Evolutionary conservation across 1,140 invertebrate genomes (phyloP).

Genomic region (Drosophila mayri): DNA sequence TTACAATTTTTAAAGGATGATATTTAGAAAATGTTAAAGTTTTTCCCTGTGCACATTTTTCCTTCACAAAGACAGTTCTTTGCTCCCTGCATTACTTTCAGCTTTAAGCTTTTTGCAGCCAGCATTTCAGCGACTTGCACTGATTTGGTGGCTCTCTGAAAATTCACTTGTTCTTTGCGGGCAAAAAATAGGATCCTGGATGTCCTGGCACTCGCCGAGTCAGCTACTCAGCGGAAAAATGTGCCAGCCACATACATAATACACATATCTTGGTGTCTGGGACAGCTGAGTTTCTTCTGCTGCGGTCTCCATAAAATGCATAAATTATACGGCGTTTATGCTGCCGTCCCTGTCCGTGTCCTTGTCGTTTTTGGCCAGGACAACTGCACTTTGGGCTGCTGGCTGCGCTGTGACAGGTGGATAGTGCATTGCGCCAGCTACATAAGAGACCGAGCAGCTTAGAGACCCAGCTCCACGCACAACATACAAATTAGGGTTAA

Average conservation of each 20-base stretch:
- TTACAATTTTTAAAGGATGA: too few species aligned
- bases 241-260: slow-evolving; percentile 68
- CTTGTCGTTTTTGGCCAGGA: slow-evolving; percentile 21
- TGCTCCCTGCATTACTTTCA: slow-evolving; percentile 21
- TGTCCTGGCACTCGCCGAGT: slow-evolving; percentile 45
- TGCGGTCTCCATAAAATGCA: slow-evolving; percentile 79
- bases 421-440: slow-evolving; percentile 49
- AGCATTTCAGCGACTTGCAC: slow-evolving; percentile 50
- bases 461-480: slow-evolving; percentile 27
- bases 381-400: slow-evolving; percentile 15
- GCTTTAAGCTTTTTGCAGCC: slow-evolving; percentile 57
- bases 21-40: background rate
- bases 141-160: slow-evolving; percentile 40
- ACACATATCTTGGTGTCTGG: slow-evolving; percentile 77
- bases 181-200: background rate
- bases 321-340: slow-evolving; percentile 80
- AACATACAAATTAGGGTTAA: slow-evolving; percentile 75
- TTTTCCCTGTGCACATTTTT: slow-evolving; percentile 1
- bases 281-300: slow-evolving; percentile 69
- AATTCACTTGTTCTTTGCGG: slow-evolving; percentile 17
- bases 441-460: slow-evolving; percentile 25
- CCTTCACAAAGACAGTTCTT: background rate
- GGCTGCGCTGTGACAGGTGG: slow-evolving; percentile 59
- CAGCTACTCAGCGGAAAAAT: slow-evolving; percentile 48
- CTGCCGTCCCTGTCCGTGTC: slow-evolving; percentile 5